Conservation (phyloP, 2,113 vertebrate species). For the Halichoeres trimaculatus region DNA sequence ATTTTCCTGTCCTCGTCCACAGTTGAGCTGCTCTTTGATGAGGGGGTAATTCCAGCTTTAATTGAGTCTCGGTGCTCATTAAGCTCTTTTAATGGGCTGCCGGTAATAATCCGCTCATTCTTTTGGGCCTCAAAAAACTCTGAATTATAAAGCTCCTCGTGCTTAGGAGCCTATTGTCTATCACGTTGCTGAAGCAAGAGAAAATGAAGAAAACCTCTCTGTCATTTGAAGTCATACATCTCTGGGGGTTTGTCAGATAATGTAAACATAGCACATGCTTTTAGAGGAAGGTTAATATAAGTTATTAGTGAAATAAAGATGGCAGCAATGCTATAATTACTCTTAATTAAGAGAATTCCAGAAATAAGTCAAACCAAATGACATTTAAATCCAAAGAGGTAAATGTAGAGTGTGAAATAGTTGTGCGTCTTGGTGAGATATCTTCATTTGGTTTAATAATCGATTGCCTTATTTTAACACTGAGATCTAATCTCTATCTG, state of each 20-base stretch:
- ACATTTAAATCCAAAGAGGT: constrained; percentile 28
- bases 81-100: constrained; percentile 81
- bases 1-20: constrained; percentile 73
- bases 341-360: constrained; percentile 9
- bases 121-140: constrained; percentile 66
- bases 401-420: background rate
- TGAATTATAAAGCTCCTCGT: constrained; percentile 65
- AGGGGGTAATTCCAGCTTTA: constrained; percentile 82
- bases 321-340: constrained; percentile 14
- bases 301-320: constrained; percentile 21
- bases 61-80: constrained; percentile 83
- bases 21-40: constrained; percentile 79
- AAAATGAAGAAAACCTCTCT: constrained; percentile 48
- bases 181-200: constrained; percentile 53
- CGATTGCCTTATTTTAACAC: constrained; percentile 44
- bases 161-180: constrained; percentile 58
- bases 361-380: constrained; percentile 8
- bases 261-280: constrained; percentile 23
- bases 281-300: constrained; percentile 14
- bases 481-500: constrained; percentile 45
- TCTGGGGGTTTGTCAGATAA: constrained; percentile 47
- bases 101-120: constrained; percentile 79
- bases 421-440: constrained; percentile 23
- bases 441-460: constrained; percentile 30
- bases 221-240: constrained; percentile 47